These are phyloP conservation scores for Ara ararauna DNA, from an alignment of 2,797 vertebrate genomes.

Conservation along the genomic window DNA sequence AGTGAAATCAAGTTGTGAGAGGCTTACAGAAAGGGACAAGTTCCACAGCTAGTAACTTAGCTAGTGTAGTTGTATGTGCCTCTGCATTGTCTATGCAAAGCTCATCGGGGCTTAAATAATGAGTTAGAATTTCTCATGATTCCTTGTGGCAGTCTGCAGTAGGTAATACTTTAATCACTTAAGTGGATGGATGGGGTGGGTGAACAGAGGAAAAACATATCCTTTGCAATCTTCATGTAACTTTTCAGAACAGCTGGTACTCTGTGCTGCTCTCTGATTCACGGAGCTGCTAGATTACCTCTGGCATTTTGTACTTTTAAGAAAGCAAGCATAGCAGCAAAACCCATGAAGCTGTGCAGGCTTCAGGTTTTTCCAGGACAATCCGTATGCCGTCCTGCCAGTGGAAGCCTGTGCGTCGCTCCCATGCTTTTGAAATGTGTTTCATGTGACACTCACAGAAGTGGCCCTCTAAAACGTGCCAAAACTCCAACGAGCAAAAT, in stretches of 20 bases:
- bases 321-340: not conserved
- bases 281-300: not conserved
- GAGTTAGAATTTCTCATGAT: not conserved
- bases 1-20: not conserved
- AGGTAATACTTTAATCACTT: not conserved
- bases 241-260: not conserved
- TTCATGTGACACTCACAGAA: not conserved
- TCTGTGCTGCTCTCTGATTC: not conserved
- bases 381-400: not conserved
- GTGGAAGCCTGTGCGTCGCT: not conserved
- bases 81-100: not conserved
- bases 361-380: not conserved
- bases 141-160: not conserved
- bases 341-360: not conserved
- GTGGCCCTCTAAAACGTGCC: not conserved
- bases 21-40: not conserved
- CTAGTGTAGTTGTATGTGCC: not conserved
- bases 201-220: not conserved
- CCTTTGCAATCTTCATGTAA: not conserved
- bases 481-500: not conserved
- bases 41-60: not conserved
- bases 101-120: not conserved
- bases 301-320: not conserved
- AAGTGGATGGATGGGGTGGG: not conserved
- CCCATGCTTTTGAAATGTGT: not conserved